Evolutionary conservation across 2,113 vertebrate genomes (phyloP), one percentile per base, ranked within the genome.

Genomic region (Lethenteron camtschaticum): DNA sequence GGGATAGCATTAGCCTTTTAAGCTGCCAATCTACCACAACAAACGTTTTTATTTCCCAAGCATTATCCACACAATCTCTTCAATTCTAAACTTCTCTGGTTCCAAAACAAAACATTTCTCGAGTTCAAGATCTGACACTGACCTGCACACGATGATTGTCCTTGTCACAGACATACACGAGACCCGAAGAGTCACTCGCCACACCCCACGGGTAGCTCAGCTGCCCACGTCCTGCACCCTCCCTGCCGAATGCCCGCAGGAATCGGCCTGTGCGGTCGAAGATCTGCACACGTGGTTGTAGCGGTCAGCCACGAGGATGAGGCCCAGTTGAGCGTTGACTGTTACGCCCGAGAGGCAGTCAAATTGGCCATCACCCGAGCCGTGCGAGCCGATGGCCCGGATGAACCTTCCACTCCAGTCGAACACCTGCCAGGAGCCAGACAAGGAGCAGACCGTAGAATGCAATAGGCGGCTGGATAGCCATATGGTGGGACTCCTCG

Each of bases 211-310:
- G 70, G 55, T 71, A 71, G 13, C 60, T 68, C 9, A 71, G 8
- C 24, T 71, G 55, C 9, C 70, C 55, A 2, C 68, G 9, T 2
- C 70, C 12, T 9, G 60, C 55, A 11, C 70, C 60, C 14, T 71
- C 60, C 1, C 18, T 11, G 18, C 70, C 70, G 56, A 71, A 71
- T 41, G 12, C 16, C 3, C 70, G 58, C 12, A 71, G 14, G 58
- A 71, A 71, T 11, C 24, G 70, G 16, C 70, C 70, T 12, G 11
- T 14, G 18, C 14, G 4, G 12, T 71, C 58, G 13, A 71, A 71
- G 70, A 66, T 20, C 58, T 71, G 58, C 12, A 71, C 41, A 13
- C 70, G 18, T 71, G 70, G 14, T 71, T 71, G 58, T 71, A 56
- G 8, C 70, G 24, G 57, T 71, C 70, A 13, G 70, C 58, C 2